Conservation (phyloP, 2,888 invertebrate species). For the Rhaphigaster nebulosa region DNA sequence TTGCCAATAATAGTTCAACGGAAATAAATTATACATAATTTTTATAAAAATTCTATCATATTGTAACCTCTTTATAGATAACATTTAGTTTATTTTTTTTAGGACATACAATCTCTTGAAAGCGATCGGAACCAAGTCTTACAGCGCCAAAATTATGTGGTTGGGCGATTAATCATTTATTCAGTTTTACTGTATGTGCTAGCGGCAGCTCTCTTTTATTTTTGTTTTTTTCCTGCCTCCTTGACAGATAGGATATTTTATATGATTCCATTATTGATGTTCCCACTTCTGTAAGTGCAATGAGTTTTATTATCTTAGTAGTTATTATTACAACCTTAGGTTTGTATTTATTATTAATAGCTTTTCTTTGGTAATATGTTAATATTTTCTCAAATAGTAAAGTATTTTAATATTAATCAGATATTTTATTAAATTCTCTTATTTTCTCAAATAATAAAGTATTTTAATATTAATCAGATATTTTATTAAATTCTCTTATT, state of each 20-base stretch:
- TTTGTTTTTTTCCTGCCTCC: conserved; percentile 83
- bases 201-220: conserved; percentile 73
- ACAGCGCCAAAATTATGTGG: conserved; percentile 83
- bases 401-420: no score
- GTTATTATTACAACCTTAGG: background rate
- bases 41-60: conserved; percentile 49
- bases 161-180: conserved; percentile 80
- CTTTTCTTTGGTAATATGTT: background rate
- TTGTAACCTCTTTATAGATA: conserved; percentile 5
- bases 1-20: background rate
- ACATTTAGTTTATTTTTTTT: conserved; percentile 62
- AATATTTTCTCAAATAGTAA: no score
- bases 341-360: background rate
- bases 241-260: conserved; percentile 82
- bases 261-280: conserved; percentile 82
- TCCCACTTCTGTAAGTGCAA: conserved; percentile 84
- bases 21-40: background rate
- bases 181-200: conserved; percentile 70
- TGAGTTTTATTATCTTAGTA: background rate
- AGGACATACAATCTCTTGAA: conserved; percentile 85
- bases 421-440: no score
- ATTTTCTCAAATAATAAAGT: no score
- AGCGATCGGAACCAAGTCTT: conserved; percentile 85
- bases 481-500: no score
- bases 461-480: no score